Base-by-base conservation (phyloP, 2,888 invertebrate species). In the Cenopis cana region DNA sequence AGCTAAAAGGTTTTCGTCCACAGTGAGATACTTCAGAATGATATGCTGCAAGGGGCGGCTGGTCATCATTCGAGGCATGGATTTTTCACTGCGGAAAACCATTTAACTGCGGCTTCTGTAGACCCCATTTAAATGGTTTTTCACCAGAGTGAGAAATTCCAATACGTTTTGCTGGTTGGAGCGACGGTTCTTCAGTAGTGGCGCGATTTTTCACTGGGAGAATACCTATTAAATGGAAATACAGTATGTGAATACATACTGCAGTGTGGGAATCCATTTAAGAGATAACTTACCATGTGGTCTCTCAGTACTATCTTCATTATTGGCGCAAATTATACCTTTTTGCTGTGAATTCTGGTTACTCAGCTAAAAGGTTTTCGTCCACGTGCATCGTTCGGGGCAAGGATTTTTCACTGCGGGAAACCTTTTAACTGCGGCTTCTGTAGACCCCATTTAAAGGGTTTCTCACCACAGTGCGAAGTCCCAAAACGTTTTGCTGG, bases 281-380 rank as follows among this genome's bases (percentile, higher is more conserved):
- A 59, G 59, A 12, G 59, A 50, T 38, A 50, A 59, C 36, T 50
- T 24, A 24, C 54, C 64, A 9, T n/a, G n/a, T n/a, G n/a, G n/a
- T n/a, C n/a, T n/a, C n/a, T n/a, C 54, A 14, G 20, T 54, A 20
- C 36, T 36, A 38, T 50, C 17, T 50, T 17, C n/a, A 50, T 50
- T 20, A 18, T 4, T 46, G 38, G 24, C n/a, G 41, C 36, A 33
- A 17, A 36, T 36, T 36, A 17, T 56, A 29, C 36, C 36, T 36
- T 56, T 56, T 36, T 17, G 33, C 17, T 56, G 17, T 17, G 56
- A 33, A 33, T 14, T 17, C 33, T 5, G 10, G 2, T n/a, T 56
- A 11, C 36, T 12, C 12, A 12, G 36, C 18, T 38, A 36, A 36
- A 57, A 57, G 12, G 57, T 36, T 38, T 57, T 57, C 18, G 17